A percentile compares a stretch with the other conserved stretches of the same genome.
These are phyloP conservation scores for Steromphala cineraria DNA, from an alignment of 2,888 invertebrate species.

Conservation along the genomic window DNA sequence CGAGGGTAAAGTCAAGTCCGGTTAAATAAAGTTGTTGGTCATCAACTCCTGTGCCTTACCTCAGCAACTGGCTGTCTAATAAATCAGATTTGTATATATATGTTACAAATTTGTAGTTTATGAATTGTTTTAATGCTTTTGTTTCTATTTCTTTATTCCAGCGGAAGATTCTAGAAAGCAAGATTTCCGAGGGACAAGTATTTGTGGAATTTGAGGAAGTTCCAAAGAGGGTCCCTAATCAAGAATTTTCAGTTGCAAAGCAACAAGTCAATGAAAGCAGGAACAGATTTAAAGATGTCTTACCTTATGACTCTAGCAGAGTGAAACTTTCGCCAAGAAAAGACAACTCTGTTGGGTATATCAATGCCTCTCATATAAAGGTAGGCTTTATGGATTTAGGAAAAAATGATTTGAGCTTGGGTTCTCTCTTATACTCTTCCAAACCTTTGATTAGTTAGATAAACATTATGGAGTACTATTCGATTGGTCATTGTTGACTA, in stretches of 20 bases:
- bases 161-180: slow-evolving; percentile 68
- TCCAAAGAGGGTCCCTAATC: slow-evolving; percentile 81
- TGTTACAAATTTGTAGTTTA: no score
- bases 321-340: slow-evolving; percentile 88
- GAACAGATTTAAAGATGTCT: slow-evolving; percentile 82
- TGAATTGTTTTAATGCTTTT: no score
- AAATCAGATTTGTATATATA: no score
- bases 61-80: no score
- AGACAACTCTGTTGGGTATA: slow-evolving; percentile 90
- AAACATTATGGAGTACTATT: background rate
- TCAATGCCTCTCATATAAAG: slow-evolving; percentile 93
- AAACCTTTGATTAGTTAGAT: background rate
- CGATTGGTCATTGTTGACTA: no score
- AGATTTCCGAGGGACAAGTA: slow-evolving; percentile 71
- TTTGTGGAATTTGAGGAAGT: slow-evolving; percentile 89
- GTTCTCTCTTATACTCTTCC: background rate
- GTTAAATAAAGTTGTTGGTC: no score
- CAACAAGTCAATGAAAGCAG: slow-evolving; percentile 81
- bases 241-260: slow-evolving; percentile 78
- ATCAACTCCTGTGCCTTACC: no score
- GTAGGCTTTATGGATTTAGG: slow-evolving; percentile 76
- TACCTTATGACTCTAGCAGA: slow-evolving; percentile 94
- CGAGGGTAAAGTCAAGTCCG: no score
- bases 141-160: slow-evolving; percentile 34
- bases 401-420: background rate